These are phyloP conservation scores for Chloroceryle inda DNA, from an alignment of 2,797 vertebrate genomes.

Conservation along the genomic window DNA sequence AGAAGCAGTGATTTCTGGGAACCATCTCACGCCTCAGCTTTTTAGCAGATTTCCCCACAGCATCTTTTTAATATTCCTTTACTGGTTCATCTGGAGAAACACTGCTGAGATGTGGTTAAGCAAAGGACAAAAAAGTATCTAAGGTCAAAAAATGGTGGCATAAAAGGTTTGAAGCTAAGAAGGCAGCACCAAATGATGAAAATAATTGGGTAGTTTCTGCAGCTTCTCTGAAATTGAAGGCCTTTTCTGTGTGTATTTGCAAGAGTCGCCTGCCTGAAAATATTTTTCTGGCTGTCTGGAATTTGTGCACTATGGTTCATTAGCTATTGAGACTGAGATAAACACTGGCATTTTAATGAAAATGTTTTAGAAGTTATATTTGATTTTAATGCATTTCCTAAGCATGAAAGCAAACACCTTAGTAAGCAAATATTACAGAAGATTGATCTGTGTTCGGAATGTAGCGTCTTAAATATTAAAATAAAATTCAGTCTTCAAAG, in stretches of 20 bases:
- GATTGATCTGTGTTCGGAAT: background rate
- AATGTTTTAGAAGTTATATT: background rate
- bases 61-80: background rate
- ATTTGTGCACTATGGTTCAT: background rate
- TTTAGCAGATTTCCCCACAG: background rate
- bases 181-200: constrained; percentile 17
- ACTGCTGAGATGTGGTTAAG: background rate
- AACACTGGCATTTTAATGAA: constrained; percentile 4
- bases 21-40: background rate
- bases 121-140: background rate
- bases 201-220: constrained; percentile 35
- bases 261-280: constrained; percentile 4
- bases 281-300: constrained; percentile 21
- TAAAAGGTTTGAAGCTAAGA: background rate
- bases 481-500: background rate
- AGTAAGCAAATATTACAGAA: background rate
- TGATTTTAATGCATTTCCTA: background rate
- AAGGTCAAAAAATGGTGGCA: background rate
- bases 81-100: background rate
- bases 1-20: background rate
- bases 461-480: background rate
- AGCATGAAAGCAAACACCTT: background rate
- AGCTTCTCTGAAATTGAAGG: background rate
- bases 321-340: background rate
- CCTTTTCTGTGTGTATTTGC: background rate